phyloP scores from a whole-genome alignment of 2,888 invertebrate genomes.

The Romanomermis culicivorax region DNA sequence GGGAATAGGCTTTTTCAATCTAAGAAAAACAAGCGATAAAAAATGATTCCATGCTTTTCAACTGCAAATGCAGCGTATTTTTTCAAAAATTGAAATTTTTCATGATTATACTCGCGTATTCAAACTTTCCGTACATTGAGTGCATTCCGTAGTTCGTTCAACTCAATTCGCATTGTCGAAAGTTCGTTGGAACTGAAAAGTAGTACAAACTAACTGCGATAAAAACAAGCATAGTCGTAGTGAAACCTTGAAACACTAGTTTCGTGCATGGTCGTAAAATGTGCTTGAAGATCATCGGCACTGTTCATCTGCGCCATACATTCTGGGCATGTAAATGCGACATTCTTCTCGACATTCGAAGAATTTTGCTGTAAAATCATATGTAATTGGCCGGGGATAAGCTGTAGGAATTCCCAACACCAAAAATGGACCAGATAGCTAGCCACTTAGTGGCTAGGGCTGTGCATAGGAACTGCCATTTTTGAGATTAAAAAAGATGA shows the following conservation, averaged over 20 bases:
- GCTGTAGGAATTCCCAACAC: no score
- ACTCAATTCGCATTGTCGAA: constrained; percentile 28
- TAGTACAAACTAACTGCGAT: neutral
- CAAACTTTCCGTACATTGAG: constrained; percentile 19
- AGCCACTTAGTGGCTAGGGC: no score
- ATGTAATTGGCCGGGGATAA: no score
- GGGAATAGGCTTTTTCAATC: constrained; percentile 31
- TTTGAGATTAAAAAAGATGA: no score
- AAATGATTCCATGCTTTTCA: constrained; percentile 3
- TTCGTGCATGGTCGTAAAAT: constrained; percentile 21
- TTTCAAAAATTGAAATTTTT: no score
- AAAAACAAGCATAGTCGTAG: no score
- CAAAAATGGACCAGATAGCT: no score
- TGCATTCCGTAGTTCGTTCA: constrained; percentile 27
- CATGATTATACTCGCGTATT: no score
- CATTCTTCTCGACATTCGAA: no score
- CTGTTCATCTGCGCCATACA: constrained; percentile 32
- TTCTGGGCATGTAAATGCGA: constrained; percentile 21
- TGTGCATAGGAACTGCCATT: no score
- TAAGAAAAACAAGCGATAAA: constrained; percentile 9
- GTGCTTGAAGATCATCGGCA: constrained; percentile 32
- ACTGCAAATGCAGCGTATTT: neutral
- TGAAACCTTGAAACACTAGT: neutral
- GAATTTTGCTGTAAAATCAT: no score
- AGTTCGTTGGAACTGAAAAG: constrained; percentile 23